Evolutionary conservation across 2,113 vertebrate species (phyloP), one percentile per base, ranked within the genome.

Genomic region (Takifugu flavidus): DNA sequence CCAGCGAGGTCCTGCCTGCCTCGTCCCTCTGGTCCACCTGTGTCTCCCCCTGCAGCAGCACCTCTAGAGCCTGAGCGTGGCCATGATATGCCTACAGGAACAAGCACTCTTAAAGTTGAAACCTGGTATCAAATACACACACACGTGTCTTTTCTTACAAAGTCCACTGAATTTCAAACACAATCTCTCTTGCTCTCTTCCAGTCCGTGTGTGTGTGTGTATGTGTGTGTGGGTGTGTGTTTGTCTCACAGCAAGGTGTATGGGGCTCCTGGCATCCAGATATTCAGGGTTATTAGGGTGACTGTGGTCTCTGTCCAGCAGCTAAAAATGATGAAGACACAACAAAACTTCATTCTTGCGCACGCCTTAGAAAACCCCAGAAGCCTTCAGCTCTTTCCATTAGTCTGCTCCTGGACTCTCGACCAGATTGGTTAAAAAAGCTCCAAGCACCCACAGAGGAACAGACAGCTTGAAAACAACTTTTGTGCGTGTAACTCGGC

Each of bases 1-100:
- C 93, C 87, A 99, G 83, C 2, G 97, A 91, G 0, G 96, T 98
- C 72, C 94, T 89, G 25, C 96, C 95, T 7, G 90, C 91, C 71
- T 96, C 94, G 1, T 99, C 96, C 70, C 84, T 89, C 65, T 95
- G 93, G 69, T 99, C 96, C 85, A 96, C 92, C 62, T 98, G 94
- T 11, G 89, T 83, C 65, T 92, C 88, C 0, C 93, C 94, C 11
- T 94, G 94, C 51, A 98, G 88, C 53, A 99, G 91, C 1, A 98
- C 94, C 78, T 98, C 95, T 87, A 99, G 74, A 13, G 96, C 95
- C 82, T 97, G 94, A 4, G 94, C 92, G 51, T 98, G 96, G 63
- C 97, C 96, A 0, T 99, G 94, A 68, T 98, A 99, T 2, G 97
- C 96, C 97, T 99, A 76, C 34, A 39, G 34, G 34, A 39, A 11